Percentiles rank a stretch among this genome's conserved stretches.
These are phyloP conservation scores for Masnerella sp. DNA, from an alignment of 2,888 invertebrate genomes.

Conservation along the genomic window DNA sequence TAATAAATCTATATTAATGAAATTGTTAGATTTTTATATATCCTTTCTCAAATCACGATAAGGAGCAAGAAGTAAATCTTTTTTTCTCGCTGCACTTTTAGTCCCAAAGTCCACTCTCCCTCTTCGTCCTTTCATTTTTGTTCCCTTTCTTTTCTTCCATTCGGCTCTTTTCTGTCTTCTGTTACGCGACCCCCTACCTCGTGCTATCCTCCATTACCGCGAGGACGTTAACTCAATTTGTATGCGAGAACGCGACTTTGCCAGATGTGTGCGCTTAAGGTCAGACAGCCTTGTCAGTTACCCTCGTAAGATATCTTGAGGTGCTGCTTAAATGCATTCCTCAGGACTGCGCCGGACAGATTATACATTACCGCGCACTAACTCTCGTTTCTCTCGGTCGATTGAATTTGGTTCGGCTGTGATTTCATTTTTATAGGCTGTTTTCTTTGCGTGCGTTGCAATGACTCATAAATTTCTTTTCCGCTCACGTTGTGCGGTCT, in stretches of 20 bases:
- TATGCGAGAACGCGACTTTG: slow-evolving; percentile 73
- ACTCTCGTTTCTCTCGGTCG: slow-evolving; percentile 49
- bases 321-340: slow-evolving; percentile 67
- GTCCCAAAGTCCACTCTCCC: slow-evolving; percentile 45
- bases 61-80: slow-evolving; percentile 18
- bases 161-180: slow-evolving; percentile 20
- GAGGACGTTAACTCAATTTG: slow-evolving; percentile 75
- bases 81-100: slow-evolving; percentile 38
- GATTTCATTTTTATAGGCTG: slow-evolving; percentile 47
- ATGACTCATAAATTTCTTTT: slow-evolving; percentile 31
- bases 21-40: too few species aligned
- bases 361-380: slow-evolving; percentile 53
- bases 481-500: slow-evolving; percentile 24
- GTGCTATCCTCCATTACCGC: slow-evolving; percentile 67
- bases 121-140: slow-evolving; percentile 34
- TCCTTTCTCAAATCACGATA: slow-evolving; percentile 39
- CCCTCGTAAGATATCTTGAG: slow-evolving; percentile 66
- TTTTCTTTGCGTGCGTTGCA: slow-evolving; percentile 23
- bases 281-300: slow-evolving; percentile 68
- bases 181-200: slow-evolving; percentile 50
- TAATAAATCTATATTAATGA: too few species aligned
- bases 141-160: slow-evolving; percentile 18
- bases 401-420: slow-evolving; percentile 49
- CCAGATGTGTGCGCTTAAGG: slow-evolving; percentile 74
- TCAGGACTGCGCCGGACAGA: slow-evolving; percentile 59